Conservation (phyloP, 1,140 invertebrate species). For the Asbolus verrucosus region DNA sequence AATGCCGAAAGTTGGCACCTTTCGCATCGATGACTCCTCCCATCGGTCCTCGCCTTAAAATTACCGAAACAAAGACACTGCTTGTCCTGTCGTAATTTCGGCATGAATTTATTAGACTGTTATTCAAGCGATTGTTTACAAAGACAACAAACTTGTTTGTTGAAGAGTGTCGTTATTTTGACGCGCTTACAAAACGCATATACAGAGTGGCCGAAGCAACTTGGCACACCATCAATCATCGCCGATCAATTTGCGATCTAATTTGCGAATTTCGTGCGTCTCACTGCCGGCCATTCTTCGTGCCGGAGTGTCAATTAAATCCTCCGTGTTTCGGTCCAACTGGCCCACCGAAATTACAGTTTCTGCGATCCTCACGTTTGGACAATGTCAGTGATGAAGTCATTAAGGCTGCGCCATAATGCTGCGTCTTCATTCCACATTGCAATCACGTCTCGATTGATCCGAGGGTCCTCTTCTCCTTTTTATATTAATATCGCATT, state of each 20-base stretch:
- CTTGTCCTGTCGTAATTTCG: background rate
- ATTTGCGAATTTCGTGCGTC: too few species aligned
- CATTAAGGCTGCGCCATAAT: background rate
- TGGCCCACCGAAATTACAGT: too few species aligned
- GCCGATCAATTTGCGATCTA: too few species aligned
- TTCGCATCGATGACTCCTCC: too few species aligned
- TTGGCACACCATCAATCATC: too few species aligned
- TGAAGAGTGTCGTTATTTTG: constrained; percentile 7
- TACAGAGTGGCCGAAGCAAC: too few species aligned
- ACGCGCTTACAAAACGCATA: background rate
- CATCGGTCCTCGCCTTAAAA: constrained; percentile 2
- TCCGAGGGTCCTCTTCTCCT: background rate
- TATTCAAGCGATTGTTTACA: constrained; percentile 21
- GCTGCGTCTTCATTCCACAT: constrained; percentile 3
- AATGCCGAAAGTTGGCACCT: too few species aligned
- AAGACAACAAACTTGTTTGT: constrained; percentile 19
- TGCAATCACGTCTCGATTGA: constrained; percentile 4
- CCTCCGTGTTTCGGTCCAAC: too few species aligned
- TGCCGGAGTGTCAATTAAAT: too few species aligned
- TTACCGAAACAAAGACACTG: background rate
- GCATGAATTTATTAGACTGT: constrained; percentile 6
- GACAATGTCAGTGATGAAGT: background rate
- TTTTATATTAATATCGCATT: constrained; percentile 19
- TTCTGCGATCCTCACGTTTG: too few species aligned
- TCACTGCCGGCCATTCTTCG: too few species aligned